Evolutionary conservation across 2,888 invertebrate species (phyloP).

Genomic region (Frankliniella intonsa): DNA sequence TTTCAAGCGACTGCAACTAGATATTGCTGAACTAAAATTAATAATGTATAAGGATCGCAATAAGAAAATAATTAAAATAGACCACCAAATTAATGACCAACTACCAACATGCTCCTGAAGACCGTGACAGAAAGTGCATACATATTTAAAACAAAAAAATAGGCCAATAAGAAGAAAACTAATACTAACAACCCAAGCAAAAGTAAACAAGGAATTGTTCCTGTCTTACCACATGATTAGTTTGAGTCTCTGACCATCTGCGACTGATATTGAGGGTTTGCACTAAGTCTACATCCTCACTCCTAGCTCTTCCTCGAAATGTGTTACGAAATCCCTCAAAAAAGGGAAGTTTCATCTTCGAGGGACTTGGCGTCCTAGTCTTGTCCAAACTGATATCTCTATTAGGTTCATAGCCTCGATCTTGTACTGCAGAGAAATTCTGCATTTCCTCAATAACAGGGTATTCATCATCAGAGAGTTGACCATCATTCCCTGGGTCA

Average conservation of each 20-base stretch:
- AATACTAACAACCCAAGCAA: background rate
- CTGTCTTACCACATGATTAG: constrained; percentile 12
- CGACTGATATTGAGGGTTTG: constrained; percentile 15
- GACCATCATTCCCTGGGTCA: background rate
- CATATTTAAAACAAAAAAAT: background rate
- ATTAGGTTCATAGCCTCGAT: background rate
- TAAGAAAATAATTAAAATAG: background rate
- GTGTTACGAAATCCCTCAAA: constrained; percentile 22
- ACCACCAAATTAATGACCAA: background rate
- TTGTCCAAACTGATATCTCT: background rate
- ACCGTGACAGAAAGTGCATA: background rate
- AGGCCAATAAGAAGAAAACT: background rate
- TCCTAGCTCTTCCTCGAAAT: constrained; percentile 19
- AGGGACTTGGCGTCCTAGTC: background rate
- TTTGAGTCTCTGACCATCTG: constrained; percentile 15
- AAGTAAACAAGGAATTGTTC: constrained; percentile 2
- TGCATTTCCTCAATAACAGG: background rate
- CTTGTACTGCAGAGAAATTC: background rate
- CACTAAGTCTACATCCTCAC: constrained; percentile 16
- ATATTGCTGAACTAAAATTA: too few relatives aligned
- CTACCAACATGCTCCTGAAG: too few relatives aligned
- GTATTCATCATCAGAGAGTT: background rate
- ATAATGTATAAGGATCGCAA: too few relatives aligned
- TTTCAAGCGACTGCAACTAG: too few relatives aligned
- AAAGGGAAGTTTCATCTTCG: constrained; percentile 5